A percentile compares a stretch with the other conserved stretches of the same genome.
Conservation (phyloP, 2,797 vertebrate species). For the Sternarchorhynchus goeldii region DNA sequence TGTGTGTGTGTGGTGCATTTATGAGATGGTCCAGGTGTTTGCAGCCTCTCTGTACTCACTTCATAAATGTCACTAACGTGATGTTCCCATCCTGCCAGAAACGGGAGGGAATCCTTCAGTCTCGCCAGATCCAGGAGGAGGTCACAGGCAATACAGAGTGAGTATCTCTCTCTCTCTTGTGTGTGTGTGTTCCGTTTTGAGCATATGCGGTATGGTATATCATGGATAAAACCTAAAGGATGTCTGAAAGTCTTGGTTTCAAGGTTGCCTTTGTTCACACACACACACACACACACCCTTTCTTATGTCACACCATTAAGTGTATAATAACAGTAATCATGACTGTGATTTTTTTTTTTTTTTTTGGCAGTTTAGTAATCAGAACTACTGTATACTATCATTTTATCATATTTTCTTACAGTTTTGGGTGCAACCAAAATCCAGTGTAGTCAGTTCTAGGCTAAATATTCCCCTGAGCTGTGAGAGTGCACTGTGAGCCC, state of each 20-base stretch:
- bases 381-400: no score
- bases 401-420: no score
- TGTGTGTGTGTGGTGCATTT: not conserved
- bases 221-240: no score
- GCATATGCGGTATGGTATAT: not conserved
- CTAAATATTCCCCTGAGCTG: no score
- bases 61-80: not conserved
- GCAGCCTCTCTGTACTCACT: not conserved
- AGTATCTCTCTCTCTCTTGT: constrained; percentile 62
- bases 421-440: no score
- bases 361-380: not conserved
- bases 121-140: constrained; percentile 96
- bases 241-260: constrained; percentile 31
- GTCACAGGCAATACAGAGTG: constrained; percentile 99
- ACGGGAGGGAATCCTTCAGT: constrained; percentile 96
- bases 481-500: no score
- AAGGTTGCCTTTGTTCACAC: constrained; percentile 43
- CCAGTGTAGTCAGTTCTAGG: no score
- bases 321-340: not conserved
- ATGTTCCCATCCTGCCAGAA: constrained; percentile 78
- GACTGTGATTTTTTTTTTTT: no score
- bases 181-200: not conserved
- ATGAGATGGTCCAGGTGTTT: constrained; percentile 20
- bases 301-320: not conserved
- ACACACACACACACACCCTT: not conserved